Evolutionary conservation across 2,888 invertebrate species (phyloP), one percentile per base, ranked within the genome.

Genomic region (Epistrophe eligans): DNA sequence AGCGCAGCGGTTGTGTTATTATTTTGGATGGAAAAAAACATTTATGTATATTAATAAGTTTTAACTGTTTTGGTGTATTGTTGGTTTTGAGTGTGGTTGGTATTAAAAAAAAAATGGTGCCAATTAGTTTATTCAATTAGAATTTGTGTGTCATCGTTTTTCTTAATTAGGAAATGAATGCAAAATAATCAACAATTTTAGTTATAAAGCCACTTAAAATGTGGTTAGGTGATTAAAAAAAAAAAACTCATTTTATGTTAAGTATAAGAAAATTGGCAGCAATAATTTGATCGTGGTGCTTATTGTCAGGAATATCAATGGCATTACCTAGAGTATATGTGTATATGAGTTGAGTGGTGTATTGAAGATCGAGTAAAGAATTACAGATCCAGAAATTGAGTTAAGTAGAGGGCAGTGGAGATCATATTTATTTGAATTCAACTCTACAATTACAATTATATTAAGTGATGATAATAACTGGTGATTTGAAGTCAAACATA

Each of bases 141-240:
- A 71, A 35, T 62, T 58, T 52, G 62, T 81, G 76, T 77, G 76
- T 45, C 62, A 48, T 45, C 11, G 6, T 45, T 70, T 24, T 19
- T 43, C 32, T 70, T 62, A 55, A 40, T 76, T 71, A 48, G 70
- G 58, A 38, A 70, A 19, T 43, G 43, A 28, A 35, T 58, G 57
- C 35, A 35, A 55, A 52, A 55, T 28, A 55, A 28, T 55, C 15
- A 55, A 28, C 52, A 13, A 35, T 35, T 35, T 58, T 35, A 32
- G n/a, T 6, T 58, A 58, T 15, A 15, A 10, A 19, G 4, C 17
- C 15, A 15, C 15, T 15, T 13, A 24, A 2, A 28, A 52, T 15
- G 52, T 10, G 17, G 17, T 48, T 48, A 17, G 17, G n/a, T 4
- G 9, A n/a, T n/a, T 45, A 5, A 45, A 8, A n/a, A 48, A n/a